Conservation (phyloP, 92 coral and sea anemone species). For the Parazoanthus swiftii region DNA sequence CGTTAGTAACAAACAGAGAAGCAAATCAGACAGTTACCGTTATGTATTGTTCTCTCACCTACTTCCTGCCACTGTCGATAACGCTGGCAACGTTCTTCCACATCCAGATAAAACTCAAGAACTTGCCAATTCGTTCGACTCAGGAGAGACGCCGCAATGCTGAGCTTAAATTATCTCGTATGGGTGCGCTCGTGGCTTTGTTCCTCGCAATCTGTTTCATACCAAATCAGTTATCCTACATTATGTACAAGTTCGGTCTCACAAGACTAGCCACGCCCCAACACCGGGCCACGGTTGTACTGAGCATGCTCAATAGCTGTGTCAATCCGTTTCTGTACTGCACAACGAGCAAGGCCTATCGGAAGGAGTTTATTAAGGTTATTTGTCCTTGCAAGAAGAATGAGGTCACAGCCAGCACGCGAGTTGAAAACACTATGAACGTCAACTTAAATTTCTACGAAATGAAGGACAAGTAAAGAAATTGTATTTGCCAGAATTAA, state of each 20-base stretch:
- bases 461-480: background rate
- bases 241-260: conserved; percentile 30
- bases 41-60: conserved; percentile 31
- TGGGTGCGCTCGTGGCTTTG: conserved; percentile 37
- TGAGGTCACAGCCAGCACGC: background rate
- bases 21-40: conserved; percentile 27
- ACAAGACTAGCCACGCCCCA: conserved; percentile 27
- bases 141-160: conserved; percentile 10
- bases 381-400: conserved; percentile 21
- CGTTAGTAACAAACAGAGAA: conserved; percentile 6
- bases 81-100: conserved; percentile 31
- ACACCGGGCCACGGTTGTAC: conserved; percentile 16
- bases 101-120: conserved; percentile 25
- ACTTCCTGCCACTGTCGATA: conserved; percentile 30
- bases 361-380: conserved; percentile 19
- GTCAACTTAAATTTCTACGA: background rate
- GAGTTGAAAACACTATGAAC: conserved; percentile 22
- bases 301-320: conserved; percentile 36
- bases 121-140: background rate
- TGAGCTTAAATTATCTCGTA: conserved; percentile 33
- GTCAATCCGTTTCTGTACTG: conserved; percentile 32
- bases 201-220: conserved; percentile 36
- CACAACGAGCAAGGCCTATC: conserved; percentile 20
- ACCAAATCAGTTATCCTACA: conserved; percentile 35
- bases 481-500: too few relatives aligned